Evolutionary conservation across 2,797 vertebrate species (phyloP), one percentile per base, ranked within the genome.

Genomic region (Xyrichtys novacula): DNA sequence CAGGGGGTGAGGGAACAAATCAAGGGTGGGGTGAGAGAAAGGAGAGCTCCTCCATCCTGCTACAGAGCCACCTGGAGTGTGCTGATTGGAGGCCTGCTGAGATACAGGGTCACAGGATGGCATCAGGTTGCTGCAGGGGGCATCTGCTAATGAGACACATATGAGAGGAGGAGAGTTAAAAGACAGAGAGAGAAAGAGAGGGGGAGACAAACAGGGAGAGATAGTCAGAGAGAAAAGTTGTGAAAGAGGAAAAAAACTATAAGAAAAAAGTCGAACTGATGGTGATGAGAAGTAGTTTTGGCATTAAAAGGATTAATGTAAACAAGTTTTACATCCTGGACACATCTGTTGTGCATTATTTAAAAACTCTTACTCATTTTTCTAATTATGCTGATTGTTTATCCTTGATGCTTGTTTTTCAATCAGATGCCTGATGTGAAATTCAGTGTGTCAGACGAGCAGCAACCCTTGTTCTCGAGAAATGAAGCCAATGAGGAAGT

Each of bases 61-160:
- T 48, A 70, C 57, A 69, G 63, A 56, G 36, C 52, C 65, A 49
- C 73, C 57, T 46, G 76, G 61, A 26, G 68, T 5, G 63, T 31
- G 40, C 26, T 75, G 76, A 76, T 76, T 79, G 60, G 71, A 71
- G 6, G 23, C 66, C 64, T 43, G 56, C 63, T 81, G 79, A 56
- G 74, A 70, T 43, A 60, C 48, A 56, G 63, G 62, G 71, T 80
- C 70, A 77, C 40, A 14, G 55, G 71, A 68, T 71, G 49, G 63
- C 56, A 78, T 72, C 19, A 43, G 36, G 80, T 78, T 84, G 57
- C 86, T 44, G 58, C 16, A 29, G 20, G 55, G 42, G 62, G 57
- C 43, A 67, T 57, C 69, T 0, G 5, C 62, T 65, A 74, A 83
- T 71, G 71, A 80, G 59, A 60, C 60, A 58, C 26, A 76, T 60